Percentiles rank a stretch among this genome's conserved stretches.
phyloP scores from a whole-genome alignment of 2,113 vertebrate species.

The Chionomys nivalis region DNA sequence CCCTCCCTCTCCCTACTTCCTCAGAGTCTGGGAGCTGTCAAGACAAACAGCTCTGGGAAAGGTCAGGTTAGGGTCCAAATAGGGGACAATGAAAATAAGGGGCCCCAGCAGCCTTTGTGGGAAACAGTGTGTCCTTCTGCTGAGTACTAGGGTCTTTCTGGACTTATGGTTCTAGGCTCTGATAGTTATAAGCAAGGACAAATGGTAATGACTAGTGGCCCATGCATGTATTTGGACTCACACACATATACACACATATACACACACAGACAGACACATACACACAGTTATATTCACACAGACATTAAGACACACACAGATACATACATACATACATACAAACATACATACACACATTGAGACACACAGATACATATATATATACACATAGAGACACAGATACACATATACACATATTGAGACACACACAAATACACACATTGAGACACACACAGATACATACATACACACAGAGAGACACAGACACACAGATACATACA shows the following conservation, averaged over 20 bases:
- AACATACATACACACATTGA: not conserved
- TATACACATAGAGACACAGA: not conserved
- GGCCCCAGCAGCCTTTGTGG: not conserved
- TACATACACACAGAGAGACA: not conserved
- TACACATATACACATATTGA: not conserved
- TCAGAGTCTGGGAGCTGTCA: not conserved
- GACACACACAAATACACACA: not conserved
- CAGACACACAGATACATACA: not conserved
- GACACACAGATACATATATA: not conserved
- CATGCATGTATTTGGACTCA: not conserved
- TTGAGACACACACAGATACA: not conserved
- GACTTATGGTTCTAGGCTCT: not conserved
- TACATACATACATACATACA: not conserved
- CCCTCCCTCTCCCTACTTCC: not conserved
- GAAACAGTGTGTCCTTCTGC: not conserved
- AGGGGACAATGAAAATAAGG: constrained; percentile 10
- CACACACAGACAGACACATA: not conserved
- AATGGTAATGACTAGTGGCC: not conserved
- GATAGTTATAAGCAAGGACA: not conserved
- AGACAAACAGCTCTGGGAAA: not conserved
- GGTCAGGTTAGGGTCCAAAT: not conserved
- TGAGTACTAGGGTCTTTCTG: not conserved
- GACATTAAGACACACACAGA: not conserved
- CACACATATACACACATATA: not conserved
- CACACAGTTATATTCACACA: not conserved